phyloP scores from a whole-genome alignment of 1,140 invertebrate genomes.

The Aphelenchoides avenae region DNA sequence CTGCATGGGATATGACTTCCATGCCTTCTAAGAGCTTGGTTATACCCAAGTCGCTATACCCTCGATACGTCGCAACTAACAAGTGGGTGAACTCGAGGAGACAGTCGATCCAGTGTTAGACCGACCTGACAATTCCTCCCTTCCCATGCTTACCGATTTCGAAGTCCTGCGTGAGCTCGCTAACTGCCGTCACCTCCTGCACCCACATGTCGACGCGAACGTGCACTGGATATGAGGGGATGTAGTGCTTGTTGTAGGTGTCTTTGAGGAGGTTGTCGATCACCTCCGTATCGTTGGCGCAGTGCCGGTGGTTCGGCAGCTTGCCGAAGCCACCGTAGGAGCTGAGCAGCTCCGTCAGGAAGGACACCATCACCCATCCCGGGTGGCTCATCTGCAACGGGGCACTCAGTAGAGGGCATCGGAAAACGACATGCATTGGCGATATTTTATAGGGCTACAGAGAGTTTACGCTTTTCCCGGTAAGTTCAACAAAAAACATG shows the following conservation, averaged over 20 bases:
- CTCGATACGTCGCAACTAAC: too few relatives aligned
- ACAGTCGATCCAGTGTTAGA: constrained; percentile 5
- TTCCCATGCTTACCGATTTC: constrained; percentile 53
- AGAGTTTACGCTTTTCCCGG: too few relatives aligned
- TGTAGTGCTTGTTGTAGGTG: constrained; percentile 56
- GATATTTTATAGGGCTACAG: too few relatives aligned
- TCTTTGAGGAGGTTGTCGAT: constrained; percentile 56
- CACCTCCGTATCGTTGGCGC: constrained; percentile 58
- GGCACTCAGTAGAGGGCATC: too few relatives aligned
- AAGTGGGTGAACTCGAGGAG: too few relatives aligned
- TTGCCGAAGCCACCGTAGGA: constrained; percentile 52
- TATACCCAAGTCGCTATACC: too few relatives aligned
- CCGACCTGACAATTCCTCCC: background rate
- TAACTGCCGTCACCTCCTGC: constrained; percentile 58
- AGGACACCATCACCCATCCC: constrained; percentile 59
- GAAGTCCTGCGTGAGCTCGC: constrained; percentile 58
- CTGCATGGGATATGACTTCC: too few relatives aligned
- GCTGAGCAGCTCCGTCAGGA: constrained; percentile 52
- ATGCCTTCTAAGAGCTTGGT: too few relatives aligned
- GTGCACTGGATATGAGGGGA: constrained; percentile 55
- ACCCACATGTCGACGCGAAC: constrained; percentile 59
- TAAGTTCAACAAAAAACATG: too few relatives aligned
- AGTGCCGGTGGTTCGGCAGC: constrained; percentile 19
- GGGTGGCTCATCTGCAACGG: constrained; percentile 59
- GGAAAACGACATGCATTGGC: too few relatives aligned